Base-by-base conservation (phyloP, 2,888 invertebrate genomes). In the Melipona beecheii region DNA sequence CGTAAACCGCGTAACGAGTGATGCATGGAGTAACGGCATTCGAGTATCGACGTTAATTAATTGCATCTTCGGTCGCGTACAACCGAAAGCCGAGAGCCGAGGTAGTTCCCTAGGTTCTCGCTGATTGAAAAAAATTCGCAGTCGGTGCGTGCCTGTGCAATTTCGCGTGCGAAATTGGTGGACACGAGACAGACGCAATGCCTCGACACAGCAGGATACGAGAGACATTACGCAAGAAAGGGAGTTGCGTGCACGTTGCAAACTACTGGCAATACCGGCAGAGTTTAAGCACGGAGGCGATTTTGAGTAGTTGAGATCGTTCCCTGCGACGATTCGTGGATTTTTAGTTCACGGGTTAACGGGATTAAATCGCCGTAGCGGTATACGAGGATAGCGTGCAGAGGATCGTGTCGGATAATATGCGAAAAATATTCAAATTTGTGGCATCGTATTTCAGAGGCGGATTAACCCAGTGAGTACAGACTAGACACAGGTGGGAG, bases 301-400 rank as follows among this genome's bases (percentile, higher is more conserved):
- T 83, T 83, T 84, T 72, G 65, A 81, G 76, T 80, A 80, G 84
- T 81, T 81, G 82, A n/a, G 75, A 65, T 81, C 65, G 72, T 69
- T 75, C 31, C 15, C 58, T 66, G 71, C 60, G 65, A 81, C 78
- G 43, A 64, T 50, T 65, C 24, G 31, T 56, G 31, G 66, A 81
- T 78, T 78, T 66, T 69, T 52, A 62, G 73, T 66, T 75, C 75
- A 43, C 27, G 49, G 43, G 68, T 24, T 78, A 86, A 86, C 85
- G 85, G 85, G 66, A 82, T 11, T 31, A 76, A 82, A 86, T 86
- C 21, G 36, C 60, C n/a, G 73, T 43, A 77, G 62, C 79, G 84
- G 84, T 58, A 65, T 15, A 65, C 21, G 11, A 65, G 54, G 4
- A 21, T 49, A n/a, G 36, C 60, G 50, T 69, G 58, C 36, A 19